Conservation (phyloP, 2,888 invertebrate species). For the Scaptomyza parva region DNA sequence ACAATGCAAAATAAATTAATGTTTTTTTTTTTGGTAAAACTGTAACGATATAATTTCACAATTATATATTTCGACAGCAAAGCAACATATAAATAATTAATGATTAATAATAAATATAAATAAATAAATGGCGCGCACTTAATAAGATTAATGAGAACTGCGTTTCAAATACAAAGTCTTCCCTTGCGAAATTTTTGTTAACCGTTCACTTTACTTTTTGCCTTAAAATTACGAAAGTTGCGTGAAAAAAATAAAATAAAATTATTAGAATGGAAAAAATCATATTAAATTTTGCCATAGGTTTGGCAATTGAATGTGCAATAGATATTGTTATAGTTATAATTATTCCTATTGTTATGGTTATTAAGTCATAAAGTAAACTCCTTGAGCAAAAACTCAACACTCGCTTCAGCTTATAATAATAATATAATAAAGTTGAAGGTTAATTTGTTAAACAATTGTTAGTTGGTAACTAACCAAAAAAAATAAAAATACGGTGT, state of each 20-base stretch:
- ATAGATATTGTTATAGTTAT: slow-evolving; percentile 12
- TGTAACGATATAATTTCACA: slow-evolving; percentile 4
- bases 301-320: slow-evolving; percentile 47
- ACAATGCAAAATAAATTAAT: slow-evolving; percentile 8
- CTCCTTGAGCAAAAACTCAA: slow-evolving; percentile 21
- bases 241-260: slow-evolving; percentile 48
- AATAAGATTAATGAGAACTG: slow-evolving; percentile 21
- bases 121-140: slow-evolving; percentile 6
- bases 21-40: background rate
- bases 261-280: slow-evolving; percentile 73
- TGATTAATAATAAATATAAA: background rate
- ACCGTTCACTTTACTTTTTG: slow-evolving; percentile 67
- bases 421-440: slow-evolving; percentile 27
- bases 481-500: slow-evolving; percentile 3
- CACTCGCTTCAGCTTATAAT: slow-evolving; percentile 13
- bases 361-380: slow-evolving; percentile 22
- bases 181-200: slow-evolving; percentile 35
- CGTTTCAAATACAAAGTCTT: slow-evolving; percentile 24
- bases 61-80: slow-evolving; percentile 3
- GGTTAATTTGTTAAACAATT: slow-evolving; percentile 34
- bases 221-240: slow-evolving; percentile 65
- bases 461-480: background rate
- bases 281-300: slow-evolving; percentile 8
- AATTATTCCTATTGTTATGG: slow-evolving; percentile 5
- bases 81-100: background rate